A percentile compares a stretch with the other conserved stretches of the same genome.
These are phyloP conservation scores for Gymnocypris eckloni DNA, from an alignment of 2,797 vertebrate genomes.

Conservation along the genomic window DNA sequence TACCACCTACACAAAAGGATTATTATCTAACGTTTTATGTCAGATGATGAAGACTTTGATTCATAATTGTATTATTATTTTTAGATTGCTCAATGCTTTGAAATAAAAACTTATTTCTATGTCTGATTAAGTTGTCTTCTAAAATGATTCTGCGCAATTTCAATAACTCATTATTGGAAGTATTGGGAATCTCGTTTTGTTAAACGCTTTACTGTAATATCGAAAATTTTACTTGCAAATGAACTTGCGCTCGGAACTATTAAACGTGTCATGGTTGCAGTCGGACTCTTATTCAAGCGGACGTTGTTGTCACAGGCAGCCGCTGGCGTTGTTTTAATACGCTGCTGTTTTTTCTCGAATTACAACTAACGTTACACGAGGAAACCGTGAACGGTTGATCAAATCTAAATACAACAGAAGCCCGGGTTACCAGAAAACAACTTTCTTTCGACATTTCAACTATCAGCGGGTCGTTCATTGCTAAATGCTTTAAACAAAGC, in stretches of 20 bases:
- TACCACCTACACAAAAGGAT: conserved; percentile 47
- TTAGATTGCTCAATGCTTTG: conserved; percentile 32
- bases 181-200: too few species aligned
- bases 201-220: background rate
- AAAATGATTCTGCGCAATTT: background rate
- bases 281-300: conserved; percentile 26
- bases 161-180: background rate
- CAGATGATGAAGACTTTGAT: conserved; percentile 28
- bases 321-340: conserved; percentile 18
- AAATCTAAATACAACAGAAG: background rate
- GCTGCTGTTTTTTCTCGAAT: background rate
- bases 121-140: conserved; percentile 4
- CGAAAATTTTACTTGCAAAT: background rate
- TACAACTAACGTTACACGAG: too few species aligned
- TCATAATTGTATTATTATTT: background rate
- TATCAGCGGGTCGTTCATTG: background rate
- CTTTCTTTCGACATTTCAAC: background rate
- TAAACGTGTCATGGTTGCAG: background rate
- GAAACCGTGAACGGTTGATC: background rate
- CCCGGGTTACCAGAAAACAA: background rate
- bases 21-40: conserved; percentile 50
- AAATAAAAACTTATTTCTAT: conserved; percentile 48
- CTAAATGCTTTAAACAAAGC: background rate
- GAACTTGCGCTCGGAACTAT: conserved; percentile 43
- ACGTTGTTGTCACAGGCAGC: conserved; percentile 53